Conservation (phyloP, 1,140 invertebrate genomes). For the Tetraneura akinire region DNA sequence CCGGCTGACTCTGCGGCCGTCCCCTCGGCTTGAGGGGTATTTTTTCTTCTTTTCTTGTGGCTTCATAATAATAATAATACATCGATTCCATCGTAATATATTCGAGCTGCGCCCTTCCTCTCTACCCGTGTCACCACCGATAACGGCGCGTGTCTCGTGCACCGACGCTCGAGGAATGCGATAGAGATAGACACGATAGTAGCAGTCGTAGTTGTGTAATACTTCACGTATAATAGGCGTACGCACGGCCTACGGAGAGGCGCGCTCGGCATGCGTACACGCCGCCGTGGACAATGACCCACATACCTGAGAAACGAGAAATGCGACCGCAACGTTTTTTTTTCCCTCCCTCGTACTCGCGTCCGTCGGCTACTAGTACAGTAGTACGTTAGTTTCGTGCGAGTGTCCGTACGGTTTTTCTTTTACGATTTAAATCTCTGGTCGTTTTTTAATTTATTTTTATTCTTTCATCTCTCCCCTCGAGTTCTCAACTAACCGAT, state of each 20-base stretch:
- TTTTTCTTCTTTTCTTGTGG: no score
- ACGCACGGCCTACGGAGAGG: not conserved
- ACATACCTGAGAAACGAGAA: conserved; percentile 35
- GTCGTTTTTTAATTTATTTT: not conserved
- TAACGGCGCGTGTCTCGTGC: not conserved
- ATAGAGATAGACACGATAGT: no score
- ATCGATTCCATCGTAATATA: not conserved
- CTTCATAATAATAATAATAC: no score
- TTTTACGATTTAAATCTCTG: no score
- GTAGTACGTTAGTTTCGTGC: no score
- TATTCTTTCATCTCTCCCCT: no score
- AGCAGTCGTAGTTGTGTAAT: not conserved
- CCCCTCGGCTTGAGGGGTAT: not conserved
- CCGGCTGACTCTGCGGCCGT: not conserved
- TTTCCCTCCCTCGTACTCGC: not conserved
- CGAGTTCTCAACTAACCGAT: not conserved
- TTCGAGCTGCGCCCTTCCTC: no score
- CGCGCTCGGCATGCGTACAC: not conserved
- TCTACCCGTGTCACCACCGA: no score
- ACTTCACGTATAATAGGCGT: not conserved
- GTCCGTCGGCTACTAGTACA: not conserved
- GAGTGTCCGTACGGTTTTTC: not conserved
- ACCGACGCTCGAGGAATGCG: conserved; percentile 33
- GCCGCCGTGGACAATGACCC: conserved; percentile 36
- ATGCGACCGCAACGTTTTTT: conserved; percentile 3